Conservation (phyloP, 2,113 vertebrate species). For the Podarcis muralis region DNA sequence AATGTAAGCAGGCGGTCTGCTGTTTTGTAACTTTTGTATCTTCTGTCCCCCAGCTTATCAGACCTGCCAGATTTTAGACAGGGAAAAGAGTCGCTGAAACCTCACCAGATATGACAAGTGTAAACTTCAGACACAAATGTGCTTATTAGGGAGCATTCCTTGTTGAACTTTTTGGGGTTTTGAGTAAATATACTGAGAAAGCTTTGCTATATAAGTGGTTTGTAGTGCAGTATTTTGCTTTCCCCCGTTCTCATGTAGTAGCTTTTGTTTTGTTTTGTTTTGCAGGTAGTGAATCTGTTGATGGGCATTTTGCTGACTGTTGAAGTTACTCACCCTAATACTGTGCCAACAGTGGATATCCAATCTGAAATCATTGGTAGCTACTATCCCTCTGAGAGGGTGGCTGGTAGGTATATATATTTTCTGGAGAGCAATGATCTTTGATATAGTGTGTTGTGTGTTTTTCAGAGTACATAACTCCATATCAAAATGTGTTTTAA, state of each 20-base stretch:
- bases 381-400: slow-evolving; percentile 93
- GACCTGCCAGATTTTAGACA: background rate
- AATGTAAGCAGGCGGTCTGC: background rate
- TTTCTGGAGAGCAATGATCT: background rate
- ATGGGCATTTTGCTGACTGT: slow-evolving; percentile 97
- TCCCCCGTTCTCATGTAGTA: background rate
- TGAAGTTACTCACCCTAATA: slow-evolving; percentile 95
- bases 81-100: background rate
- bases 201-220: background rate
- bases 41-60: background rate
- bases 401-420: slow-evolving; percentile 85
- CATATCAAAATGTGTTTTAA: background rate
- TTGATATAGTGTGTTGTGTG: background rate
- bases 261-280: slow-evolving; percentile 46
- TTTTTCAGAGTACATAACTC: background rate
- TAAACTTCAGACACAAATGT: background rate
- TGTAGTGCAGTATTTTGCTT: background rate
- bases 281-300: slow-evolving; percentile 93
- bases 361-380: slow-evolving; percentile 98
- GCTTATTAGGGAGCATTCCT: background rate
- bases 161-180: background rate
- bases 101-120: background rate
- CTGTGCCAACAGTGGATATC: slow-evolving; percentile 89
- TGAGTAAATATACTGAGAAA: background rate
- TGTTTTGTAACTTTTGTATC: too few relatives aligned